Percentiles rank a stretch among this genome's conserved stretches.
These are phyloP conservation scores for Siphamia tubifer DNA, from an alignment of 2,113 vertebrate genomes.

Conservation along the genomic window DNA sequence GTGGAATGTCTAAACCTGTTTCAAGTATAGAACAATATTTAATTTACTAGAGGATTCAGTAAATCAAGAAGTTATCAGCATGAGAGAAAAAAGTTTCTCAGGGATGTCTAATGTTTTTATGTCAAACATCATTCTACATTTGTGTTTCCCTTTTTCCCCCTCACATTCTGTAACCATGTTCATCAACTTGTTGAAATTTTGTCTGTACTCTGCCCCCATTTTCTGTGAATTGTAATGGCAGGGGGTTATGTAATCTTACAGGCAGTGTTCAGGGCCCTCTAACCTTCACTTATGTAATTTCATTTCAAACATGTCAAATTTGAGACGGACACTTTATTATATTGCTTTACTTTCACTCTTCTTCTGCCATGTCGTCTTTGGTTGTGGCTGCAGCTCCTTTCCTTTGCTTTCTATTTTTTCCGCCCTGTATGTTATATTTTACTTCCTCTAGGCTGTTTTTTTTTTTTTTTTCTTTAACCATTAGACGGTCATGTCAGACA, in stretches of 20 bases:
- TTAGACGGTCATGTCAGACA: not conserved
- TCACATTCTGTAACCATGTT: not conserved
- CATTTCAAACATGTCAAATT: slow-evolving; percentile 67
- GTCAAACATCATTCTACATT: not conserved
- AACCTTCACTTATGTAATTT: slow-evolving; percentile 70
- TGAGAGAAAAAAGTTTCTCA: not conserved
- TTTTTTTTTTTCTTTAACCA: too few species aligned
- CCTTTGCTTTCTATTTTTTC: not conserved
- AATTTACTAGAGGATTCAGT: not conserved
- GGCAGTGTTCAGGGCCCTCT: slow-evolving; percentile 24
- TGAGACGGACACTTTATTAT: slow-evolving; percentile 12
- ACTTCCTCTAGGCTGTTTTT: too few species aligned
- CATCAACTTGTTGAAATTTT: slow-evolving; percentile 60
- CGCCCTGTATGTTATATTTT: too few species aligned
- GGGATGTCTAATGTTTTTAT: not conserved
- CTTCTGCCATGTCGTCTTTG: too few species aligned
- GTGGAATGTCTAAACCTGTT: slow-evolving; percentile 17
- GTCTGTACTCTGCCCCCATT: slow-evolving; percentile 16
- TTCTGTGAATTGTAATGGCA: slow-evolving; percentile 14
- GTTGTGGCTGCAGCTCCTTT: not conserved
- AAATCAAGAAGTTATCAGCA: not conserved
- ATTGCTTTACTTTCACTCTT: too few species aligned
- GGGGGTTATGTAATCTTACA: slow-evolving; percentile 59
- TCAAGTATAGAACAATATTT: not conserved
- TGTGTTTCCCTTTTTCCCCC: not conserved